Percentiles rank a stretch among this genome's conserved stretches.
Conservation (phyloP, 2,797 vertebrate genomes). For the Sebastes umbrosus region DNA sequence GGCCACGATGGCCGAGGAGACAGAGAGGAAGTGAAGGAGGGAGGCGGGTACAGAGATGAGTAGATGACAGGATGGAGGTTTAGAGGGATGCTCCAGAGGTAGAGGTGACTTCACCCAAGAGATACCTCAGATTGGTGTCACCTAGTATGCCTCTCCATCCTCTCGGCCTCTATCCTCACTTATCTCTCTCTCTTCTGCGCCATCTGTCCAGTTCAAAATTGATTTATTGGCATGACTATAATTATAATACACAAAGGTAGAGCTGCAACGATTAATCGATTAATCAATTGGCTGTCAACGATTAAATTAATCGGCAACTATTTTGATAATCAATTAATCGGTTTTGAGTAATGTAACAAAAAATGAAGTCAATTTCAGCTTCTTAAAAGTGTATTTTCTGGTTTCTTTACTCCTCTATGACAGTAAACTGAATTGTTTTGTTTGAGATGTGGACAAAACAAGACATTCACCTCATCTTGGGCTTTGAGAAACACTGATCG, state of each 20-base stretch:
- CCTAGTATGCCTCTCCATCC: background rate
- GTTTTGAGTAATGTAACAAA: no score
- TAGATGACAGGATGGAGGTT: background rate
- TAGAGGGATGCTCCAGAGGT: background rate
- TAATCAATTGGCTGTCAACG: no score
- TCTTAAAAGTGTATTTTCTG: no score
- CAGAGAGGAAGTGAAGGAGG: conserved; percentile 17
- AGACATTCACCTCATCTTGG: no score
- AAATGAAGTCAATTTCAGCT: no score
- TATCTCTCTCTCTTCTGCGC: background rate
- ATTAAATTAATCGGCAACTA: no score
- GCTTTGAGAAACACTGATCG: no score
- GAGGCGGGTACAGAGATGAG: background rate
- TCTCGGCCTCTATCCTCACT: background rate
- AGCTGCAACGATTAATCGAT: no score
- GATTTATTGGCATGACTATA: background rate
- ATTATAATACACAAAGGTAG: background rate
- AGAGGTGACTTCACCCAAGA: background rate
- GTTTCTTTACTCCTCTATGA: no score
- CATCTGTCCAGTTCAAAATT: background rate
- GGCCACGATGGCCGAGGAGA: conserved; percentile 5
- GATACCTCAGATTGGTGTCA: background rate
- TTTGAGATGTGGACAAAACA: no score
- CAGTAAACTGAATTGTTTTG: no score
- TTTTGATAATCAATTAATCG: no score